These are phyloP conservation scores for Pelvicachromis taeniatus DNA, from an alignment of 2,113 vertebrate species.

Conservation along the genomic window DNA sequence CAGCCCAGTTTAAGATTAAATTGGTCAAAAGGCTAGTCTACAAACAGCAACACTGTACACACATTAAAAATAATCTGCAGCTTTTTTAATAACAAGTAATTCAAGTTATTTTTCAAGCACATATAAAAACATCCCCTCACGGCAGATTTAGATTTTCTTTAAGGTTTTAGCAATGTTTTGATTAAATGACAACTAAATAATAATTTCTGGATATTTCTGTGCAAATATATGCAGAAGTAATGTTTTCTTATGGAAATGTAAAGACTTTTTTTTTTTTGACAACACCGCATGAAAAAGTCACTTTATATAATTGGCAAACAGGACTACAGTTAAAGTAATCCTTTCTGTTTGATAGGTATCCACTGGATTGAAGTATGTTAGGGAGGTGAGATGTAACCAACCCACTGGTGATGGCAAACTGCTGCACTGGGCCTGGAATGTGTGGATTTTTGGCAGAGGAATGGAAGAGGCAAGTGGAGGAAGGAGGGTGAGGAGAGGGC, in stretches of 20 bases:
- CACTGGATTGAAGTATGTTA: neutral
- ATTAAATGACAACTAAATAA: neutral
- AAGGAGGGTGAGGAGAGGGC: neutral
- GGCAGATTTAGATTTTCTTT: neutral
- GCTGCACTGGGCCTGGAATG: slow-evolving; percentile 52
- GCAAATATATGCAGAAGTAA: neutral
- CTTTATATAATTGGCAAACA: neutral
- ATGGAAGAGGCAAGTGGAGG: neutral
- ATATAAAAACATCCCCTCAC: neutral
- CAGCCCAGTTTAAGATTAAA: neutral
- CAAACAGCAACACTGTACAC: neutral
- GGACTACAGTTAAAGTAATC: neutral
- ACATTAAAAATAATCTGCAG: neutral
- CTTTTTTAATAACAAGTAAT: neutral
- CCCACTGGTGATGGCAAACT: slow-evolving; percentile 16
- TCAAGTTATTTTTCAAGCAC: neutral
- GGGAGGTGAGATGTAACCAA: slow-evolving; percentile 5
- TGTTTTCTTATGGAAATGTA: neutral
- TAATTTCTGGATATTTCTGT: neutral
- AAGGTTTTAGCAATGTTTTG: neutral
- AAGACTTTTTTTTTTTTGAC: neutral
- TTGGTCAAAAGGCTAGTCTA: neutral
- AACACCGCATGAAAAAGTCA: neutral
- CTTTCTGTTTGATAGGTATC: neutral
- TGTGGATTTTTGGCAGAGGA: slow-evolving; percentile 25